Percentiles rank a stretch among this genome's conserved stretches.
Conservation (phyloP, 2,888 invertebrate species). For the Enoplolaimus lenunculus region DNA sequence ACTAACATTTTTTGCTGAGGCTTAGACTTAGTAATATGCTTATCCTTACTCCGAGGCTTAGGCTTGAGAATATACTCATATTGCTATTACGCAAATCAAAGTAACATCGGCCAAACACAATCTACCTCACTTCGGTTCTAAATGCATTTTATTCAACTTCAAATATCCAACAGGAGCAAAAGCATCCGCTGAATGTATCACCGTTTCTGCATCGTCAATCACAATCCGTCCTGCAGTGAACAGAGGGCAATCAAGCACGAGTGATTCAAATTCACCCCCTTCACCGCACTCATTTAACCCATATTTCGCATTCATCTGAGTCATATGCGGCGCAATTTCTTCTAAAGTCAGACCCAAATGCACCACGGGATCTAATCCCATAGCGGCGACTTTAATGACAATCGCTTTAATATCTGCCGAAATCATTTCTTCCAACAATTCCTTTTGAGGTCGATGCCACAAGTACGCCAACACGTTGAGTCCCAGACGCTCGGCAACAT, state of each 20-base stretch:
- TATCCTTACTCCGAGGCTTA: no score
- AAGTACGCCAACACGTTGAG: slow-evolving; percentile 75
- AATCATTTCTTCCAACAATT: slow-evolving; percentile 90
- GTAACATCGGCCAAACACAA: no score
- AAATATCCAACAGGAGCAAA: slow-evolving; percentile 88
- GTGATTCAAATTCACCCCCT: slow-evolving; percentile 96
- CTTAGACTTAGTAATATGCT: no score
- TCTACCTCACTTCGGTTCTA: slow-evolving; percentile 52
- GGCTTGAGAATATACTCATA: no score
- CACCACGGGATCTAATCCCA: slow-evolving; percentile 62
- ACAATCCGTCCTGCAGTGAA: slow-evolving; percentile 62
- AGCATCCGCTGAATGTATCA: slow-evolving; percentile 76
- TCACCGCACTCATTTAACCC: slow-evolving; percentile 91
- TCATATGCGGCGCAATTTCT: slow-evolving; percentile 70
- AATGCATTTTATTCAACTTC: slow-evolving; percentile 64
- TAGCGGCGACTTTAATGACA: slow-evolving; percentile 82
- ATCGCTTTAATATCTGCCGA: slow-evolving; percentile 77
- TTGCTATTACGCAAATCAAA: no score
- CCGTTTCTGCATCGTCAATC: slow-evolving; percentile 61
- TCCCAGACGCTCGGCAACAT: slow-evolving; percentile 50
- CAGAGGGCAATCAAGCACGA: slow-evolving; percentile 88
- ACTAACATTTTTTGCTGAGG: no score
- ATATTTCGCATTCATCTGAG: slow-evolving; percentile 78
- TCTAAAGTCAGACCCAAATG: slow-evolving; percentile 73
- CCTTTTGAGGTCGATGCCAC: slow-evolving; percentile 87